phyloP scores from a whole-genome alignment of 2,113 vertebrate species.

The Callionymus lyra region DNA sequence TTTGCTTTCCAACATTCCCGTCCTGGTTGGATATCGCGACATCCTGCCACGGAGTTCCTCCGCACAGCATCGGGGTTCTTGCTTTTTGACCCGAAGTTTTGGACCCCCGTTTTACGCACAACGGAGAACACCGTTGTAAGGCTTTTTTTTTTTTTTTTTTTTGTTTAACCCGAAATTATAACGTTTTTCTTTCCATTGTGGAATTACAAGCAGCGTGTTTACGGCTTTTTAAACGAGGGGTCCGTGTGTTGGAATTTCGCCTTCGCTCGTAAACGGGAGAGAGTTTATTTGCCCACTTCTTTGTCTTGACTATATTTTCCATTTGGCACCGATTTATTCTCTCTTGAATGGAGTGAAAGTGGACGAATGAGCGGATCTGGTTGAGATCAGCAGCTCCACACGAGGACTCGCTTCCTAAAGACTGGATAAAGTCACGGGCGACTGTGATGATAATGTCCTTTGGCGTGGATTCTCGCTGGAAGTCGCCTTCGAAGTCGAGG shows the following conservation, averaged over 20 bases:
- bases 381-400: too few species aligned
- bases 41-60: too few species aligned
- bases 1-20: background rate
- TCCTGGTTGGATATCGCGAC: too few species aligned
- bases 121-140: background rate
- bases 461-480: slow-evolving; percentile 25
- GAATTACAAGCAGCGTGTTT: slow-evolving; percentile 4
- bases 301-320: slow-evolving; percentile 15
- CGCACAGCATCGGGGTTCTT: too few species aligned
- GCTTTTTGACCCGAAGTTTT: too few species aligned
- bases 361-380: background rate
- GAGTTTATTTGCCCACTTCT: slow-evolving; percentile 3
- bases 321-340: slow-evolving; percentile 14
- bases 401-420: too few species aligned
- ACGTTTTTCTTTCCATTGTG: background rate
- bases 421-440: too few species aligned
- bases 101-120: slow-evolving; percentile 33
- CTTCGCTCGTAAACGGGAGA: slow-evolving; percentile 10
- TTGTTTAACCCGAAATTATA: background rate
- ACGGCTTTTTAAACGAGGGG: slow-evolving; percentile 2
- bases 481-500: slow-evolving; percentile 32
- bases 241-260: slow-evolving; percentile 9
- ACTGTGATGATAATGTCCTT: slow-evolving; percentile 1
- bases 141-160: background rate
- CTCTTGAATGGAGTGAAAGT: slow-evolving; percentile 7